Evolutionary conservation across 2,113 vertebrate species (phyloP).

Genomic region (Rattus rattus): DNA sequence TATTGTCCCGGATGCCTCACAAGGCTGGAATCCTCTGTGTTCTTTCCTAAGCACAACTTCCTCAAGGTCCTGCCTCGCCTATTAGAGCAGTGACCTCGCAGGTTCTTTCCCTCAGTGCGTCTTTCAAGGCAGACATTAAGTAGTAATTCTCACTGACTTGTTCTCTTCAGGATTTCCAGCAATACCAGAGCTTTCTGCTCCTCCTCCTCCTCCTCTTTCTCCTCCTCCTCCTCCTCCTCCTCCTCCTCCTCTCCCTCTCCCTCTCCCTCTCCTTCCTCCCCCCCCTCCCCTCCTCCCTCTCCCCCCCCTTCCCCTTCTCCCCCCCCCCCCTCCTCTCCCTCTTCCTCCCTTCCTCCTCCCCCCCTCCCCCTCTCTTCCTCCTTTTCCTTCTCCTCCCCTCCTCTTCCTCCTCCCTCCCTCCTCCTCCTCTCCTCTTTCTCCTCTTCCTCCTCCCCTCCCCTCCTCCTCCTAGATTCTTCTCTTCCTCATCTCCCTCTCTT

Average conservation of each 20-base stretch:
- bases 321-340: accelerated
- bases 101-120: neutral
- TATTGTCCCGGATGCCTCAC: neutral
- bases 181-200: neutral
- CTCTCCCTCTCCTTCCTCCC: too few relatives aligned
- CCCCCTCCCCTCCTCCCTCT: neutral
- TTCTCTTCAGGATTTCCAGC: neutral
- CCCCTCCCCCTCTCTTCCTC: neutral
- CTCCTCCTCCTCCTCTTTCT: too few relatives aligned
- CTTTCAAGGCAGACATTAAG: neutral
- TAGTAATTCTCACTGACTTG: too few relatives aligned
- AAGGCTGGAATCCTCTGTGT: accelerated
- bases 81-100: neutral
- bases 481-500: too few relatives aligned
- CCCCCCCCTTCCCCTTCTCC: neutral
- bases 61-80: neutral
- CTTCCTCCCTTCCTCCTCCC: too few relatives aligned
- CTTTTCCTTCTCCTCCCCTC: neutral
- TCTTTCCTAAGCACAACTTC: neutral
- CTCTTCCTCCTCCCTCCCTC: too few relatives aligned
- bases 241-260: neutral
- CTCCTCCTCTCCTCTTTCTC: neutral
- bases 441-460: neutral
- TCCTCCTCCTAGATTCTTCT: neutral
- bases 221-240: neutral